Evolutionary conservation across 2,888 invertebrate species (phyloP).

Genomic region (Plutella xylostella): DNA sequence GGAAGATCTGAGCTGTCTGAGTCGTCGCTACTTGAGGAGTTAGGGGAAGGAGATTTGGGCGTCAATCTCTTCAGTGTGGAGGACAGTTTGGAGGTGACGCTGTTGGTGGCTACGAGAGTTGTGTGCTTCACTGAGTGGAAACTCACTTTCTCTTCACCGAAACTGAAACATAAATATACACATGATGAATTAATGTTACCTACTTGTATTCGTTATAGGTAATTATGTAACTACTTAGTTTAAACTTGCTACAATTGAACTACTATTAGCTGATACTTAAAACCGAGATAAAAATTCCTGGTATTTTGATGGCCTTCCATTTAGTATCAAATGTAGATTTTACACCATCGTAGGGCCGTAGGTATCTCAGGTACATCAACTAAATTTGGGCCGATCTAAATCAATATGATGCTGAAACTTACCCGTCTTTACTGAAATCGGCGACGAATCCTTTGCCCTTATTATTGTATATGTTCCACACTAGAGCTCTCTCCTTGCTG

Average conservation of each 20-base stretch:
- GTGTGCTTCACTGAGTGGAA: conserved; percentile 76
- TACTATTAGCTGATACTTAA: no score
- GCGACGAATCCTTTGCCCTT: conserved; percentile 79
- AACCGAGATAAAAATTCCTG: no score
- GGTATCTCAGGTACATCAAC: no score
- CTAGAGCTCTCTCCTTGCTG: conserved; percentile 74
- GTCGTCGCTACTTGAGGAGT: conserved; percentile 72
- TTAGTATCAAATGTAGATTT: no score
- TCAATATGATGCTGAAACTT: no score
- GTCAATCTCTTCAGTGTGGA: conserved; percentile 65
- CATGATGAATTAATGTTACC: no score
- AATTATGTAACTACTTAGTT: no score
- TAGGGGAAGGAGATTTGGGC: conserved; percentile 62
- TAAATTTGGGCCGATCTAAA: no score
- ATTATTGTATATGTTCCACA: conserved; percentile 88
- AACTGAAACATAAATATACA: conserved; percentile 42
- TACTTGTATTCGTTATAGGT: no score
- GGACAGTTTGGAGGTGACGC: conserved; percentile 66
- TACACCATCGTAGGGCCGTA: no score
- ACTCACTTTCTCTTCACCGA: conserved; percentile 78
- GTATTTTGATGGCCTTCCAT: no score
- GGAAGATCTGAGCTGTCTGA: conserved; percentile 56
- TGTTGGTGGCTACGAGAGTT: conserved; percentile 49
- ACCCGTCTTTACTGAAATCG: conserved; percentile 78
- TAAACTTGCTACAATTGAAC: no score